Base-by-base conservation (phyloP, 2,113 vertebrate genomes). In the Pteropus alecto region DNA sequence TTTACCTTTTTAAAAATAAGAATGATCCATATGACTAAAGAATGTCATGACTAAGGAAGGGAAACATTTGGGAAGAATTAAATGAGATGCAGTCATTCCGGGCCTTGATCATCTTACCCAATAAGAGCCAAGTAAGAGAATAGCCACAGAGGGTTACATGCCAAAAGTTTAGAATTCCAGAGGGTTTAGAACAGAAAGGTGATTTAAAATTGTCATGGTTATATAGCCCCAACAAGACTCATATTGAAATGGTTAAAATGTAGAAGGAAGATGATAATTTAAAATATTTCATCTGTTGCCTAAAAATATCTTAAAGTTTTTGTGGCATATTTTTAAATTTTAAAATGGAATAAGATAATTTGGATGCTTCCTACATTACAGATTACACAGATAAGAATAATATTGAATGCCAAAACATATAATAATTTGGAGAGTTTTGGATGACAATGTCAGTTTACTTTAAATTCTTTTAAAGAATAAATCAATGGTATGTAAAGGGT, bases 1-100 rank as follows among this genome's bases (percentile, higher is more conserved):
- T 95, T 98, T 97, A 70, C 94, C 93, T 95, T 98, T 96, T 96
- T 48, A 90, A 94, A 94, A 94, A 90, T 92, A 94, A 95, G 96
- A 97, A 89, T 88, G 6, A 61, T 73, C 76, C 90, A 28, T 70
- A 96, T 96, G 95, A 48, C 41, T 96, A 77, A 97, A 76, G 94
- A 97, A 97, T 94, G 93, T 98, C 93, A 51, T 51, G 51, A 51
- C 51, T 51, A 51, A 96, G 95, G 82, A 95, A 89, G 61, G 90
- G 87, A 96, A 97, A 97, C 94, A 33, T 95, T 97, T 96, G 92
- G 90, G 16, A 41, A 56, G 28, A 90, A 89, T 90, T 84, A 95
- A 46, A 91, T 21, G 83, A 92, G 70, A 85, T 4, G 65, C 22
- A 77, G 41, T 97, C 56, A 71, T 96, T 96, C 90, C 35, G 78